Evolutionary conservation across 2,797 vertebrate genomes (phyloP).

Genomic region (Octomys mimax): DNA sequence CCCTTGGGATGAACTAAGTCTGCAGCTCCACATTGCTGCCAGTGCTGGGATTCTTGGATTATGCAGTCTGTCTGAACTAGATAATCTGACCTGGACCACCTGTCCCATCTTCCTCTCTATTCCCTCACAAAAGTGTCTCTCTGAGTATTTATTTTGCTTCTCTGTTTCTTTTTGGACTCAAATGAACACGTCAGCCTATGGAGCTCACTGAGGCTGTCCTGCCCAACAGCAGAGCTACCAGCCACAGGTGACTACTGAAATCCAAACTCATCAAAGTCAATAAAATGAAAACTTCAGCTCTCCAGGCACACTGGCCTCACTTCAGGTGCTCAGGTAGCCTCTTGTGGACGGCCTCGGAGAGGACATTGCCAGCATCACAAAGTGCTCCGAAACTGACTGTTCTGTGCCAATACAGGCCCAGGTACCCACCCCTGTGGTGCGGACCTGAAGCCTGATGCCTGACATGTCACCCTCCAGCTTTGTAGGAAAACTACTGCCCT

Average conservation of each 20-base stretch:
- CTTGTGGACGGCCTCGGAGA: fast-evolving
- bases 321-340: background rate
- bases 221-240: background rate
- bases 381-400: fast-evolving
- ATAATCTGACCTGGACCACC: background rate
- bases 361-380: fast-evolving
- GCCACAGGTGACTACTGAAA: background rate
- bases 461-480: background rate
- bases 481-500: background rate
- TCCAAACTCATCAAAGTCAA: background rate
- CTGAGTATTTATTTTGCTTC: background rate
- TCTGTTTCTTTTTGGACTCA: background rate
- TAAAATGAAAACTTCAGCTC: background rate
- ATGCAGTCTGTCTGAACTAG: background rate
- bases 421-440: fast-evolving
- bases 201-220: background rate
- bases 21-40: background rate
- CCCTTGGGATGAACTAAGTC: background rate
- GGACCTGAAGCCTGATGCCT: fast-evolving
- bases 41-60: background rate
- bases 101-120: background rate
- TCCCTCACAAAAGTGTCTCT: background rate
- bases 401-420: background rate
- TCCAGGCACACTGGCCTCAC: background rate
- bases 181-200: background rate